These are phyloP conservation scores for Nasua narica DNA, from an alignment of 2,797 vertebrate species.

Conservation along the genomic window DNA sequence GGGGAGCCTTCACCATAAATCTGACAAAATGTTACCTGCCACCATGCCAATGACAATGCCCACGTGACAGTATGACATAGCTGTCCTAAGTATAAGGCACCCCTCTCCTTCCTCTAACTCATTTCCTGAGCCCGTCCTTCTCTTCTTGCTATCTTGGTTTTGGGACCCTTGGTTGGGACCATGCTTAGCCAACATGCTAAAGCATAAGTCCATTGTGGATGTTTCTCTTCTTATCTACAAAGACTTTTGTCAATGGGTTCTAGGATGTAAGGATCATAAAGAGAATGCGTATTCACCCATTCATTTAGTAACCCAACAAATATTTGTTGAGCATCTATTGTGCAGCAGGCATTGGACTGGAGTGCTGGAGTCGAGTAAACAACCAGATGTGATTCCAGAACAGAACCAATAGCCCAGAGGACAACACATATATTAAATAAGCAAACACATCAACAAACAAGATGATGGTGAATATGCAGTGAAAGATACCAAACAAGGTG, in stretches of 20 bases:
- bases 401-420: background rate
- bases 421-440: background rate
- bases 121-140: conserved; percentile 67
- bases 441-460: background rate
- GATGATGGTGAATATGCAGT: background rate
- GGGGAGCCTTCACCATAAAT: conserved; percentile 61
- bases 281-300: background rate
- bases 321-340: background rate
- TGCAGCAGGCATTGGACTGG: background rate
- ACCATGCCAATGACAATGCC: conserved; percentile 71
- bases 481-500: background rate
- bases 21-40: conserved; percentile 74
- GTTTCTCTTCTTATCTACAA: conserved; percentile 53
- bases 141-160: conserved; percentile 59
- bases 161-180: conserved; percentile 68
- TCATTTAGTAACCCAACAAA: background rate
- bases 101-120: conserved; percentile 72
- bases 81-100: conserved; percentile 71
- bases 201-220: conserved; percentile 46
- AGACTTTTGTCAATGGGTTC: background rate
- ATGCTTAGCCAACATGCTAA: conserved; percentile 70
- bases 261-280: background rate
- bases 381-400: background rate
- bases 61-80: conserved; percentile 58
- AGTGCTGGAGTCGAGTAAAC: background rate